Base-by-base conservation (phyloP, 2,113 vertebrate species). In the Malurus elegans region DNA sequence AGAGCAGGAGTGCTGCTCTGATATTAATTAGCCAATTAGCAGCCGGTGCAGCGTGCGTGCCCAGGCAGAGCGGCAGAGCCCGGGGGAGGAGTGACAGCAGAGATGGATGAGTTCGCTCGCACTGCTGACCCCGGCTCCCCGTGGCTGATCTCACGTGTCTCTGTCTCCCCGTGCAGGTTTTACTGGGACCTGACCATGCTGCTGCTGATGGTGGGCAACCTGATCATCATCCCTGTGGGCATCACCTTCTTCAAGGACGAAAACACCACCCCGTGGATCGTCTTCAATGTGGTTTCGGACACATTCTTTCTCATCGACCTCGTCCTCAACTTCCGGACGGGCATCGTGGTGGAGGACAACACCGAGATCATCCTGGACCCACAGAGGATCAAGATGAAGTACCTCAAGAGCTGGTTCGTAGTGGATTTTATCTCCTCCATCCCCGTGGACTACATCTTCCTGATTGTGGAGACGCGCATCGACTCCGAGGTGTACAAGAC, bases 241-340 rank as follows among this genome's bases (percentile, higher is more conserved):
- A 99, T 99, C 98, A 99, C 99, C 19, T 99, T 99, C 98, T 99
- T 99, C 98, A 99, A 99, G 95, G 99, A 99, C 7, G 99, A 99
- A 95, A 99, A 99, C 97, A 99, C 99, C 15, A 99, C 99, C 0
- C 99, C 99, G 1, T 99, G 99, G 99, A 99, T 99, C 48, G 98
- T 99, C 95, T 99, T 99, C 98, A 99, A 99, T 13, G 99, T 99
- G 80, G 99, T 99, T 80, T 99, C 99, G 0, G 99, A 99, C 97
- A 99, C 99, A 0, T 99, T 99, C 98, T 99, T 99, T 97, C 99
- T 99, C 97, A 98, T 99, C 95, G 99, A 99, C 97, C 97, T 99
- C 86, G 99, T 99, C 94, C 98, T 99, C 92, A 99, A 99, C 98
- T 99, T 99, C 97, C 98, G 99, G 95, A 99, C 99, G 2, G 99